A percentile compares a stretch with the other conserved stretches of the same genome.
Conservation (phyloP, 2,113 vertebrate species). For the Hassar affinis region DNA sequence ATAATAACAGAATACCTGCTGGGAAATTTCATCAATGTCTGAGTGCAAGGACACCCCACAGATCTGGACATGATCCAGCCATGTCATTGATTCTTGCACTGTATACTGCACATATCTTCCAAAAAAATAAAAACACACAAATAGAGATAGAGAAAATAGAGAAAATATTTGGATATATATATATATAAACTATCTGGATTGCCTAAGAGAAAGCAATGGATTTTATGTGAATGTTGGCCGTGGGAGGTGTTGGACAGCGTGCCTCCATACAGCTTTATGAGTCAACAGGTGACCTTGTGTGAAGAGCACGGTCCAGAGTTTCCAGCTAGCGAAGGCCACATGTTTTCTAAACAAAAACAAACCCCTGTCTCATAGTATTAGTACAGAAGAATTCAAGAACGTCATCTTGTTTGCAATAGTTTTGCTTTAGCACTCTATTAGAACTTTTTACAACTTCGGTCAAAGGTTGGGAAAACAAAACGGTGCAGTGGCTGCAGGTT, state of each 20-base stretch:
- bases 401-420: not conserved
- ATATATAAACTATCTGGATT: too few relatives aligned
- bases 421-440: not conserved
- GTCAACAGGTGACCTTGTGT: constrained; percentile 6
- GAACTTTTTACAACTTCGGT: too few relatives aligned
- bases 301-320: not conserved
- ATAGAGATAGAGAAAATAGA: too few relatives aligned
- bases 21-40: not conserved
- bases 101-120: not conserved
- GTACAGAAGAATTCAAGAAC: not conserved
- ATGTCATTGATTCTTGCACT: not conserved
- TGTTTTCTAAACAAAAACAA: not conserved
- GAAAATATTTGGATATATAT: too few relatives aligned
- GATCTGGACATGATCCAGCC: not conserved
- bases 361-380: not conserved
- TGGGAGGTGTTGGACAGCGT: not conserved
- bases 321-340: not conserved
- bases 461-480: too few relatives aligned
- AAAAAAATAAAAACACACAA: not conserved
- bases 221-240: not conserved
- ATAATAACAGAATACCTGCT: too few relatives aligned
- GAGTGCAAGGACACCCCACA: not conserved
- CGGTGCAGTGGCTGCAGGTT: too few relatives aligned
- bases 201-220: not conserved
- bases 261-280: not conserved